These are phyloP conservation scores for Myoxocephalus aenaeus DNA, from an alignment of 2,797 vertebrate species.

Conservation along the genomic window DNA sequence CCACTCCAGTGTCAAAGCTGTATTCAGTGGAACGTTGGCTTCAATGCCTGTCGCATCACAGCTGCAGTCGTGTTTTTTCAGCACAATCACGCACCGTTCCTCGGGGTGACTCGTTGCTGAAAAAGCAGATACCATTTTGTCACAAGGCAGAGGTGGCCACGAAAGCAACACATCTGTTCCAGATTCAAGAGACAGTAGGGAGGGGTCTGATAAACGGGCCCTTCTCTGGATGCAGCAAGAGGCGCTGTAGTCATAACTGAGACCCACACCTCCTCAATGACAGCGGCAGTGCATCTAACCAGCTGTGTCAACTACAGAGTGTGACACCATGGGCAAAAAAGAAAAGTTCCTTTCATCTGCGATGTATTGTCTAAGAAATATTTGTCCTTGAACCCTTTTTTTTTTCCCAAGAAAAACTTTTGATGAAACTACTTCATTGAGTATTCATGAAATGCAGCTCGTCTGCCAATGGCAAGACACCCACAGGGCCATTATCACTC, in stretches of 20 bases:
- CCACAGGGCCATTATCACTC: slow-evolving; percentile 75
- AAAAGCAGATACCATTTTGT: neutral
- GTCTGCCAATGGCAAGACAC: slow-evolving; percentile 74
- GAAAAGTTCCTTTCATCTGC: slow-evolving; percentile 23
- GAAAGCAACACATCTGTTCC: neutral
- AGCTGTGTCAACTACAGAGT: slow-evolving; percentile 3
- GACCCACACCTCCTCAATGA: neutral
- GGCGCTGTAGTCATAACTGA: slow-evolving; percentile 10
- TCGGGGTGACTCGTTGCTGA: neutral
- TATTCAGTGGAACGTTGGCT: neutral
- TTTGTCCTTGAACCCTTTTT: slow-evolving; percentile 62
- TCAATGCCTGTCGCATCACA: neutral
- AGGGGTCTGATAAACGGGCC: neutral
- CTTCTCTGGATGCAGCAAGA: slow-evolving; percentile 3
- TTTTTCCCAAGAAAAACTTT: slow-evolving; percentile 68
- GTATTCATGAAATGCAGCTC: slow-evolving; percentile 80
- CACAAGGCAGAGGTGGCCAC: neutral
- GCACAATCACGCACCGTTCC: neutral
- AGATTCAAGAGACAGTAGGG: neutral
- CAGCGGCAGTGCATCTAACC: slow-evolving; percentile 1
- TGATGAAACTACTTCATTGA: slow-evolving; percentile 72
- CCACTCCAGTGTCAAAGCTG: neutral
- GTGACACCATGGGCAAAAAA: slow-evolving; percentile 22
- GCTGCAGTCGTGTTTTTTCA: neutral
- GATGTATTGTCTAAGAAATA: slow-evolving; percentile 51